These are phyloP conservation scores for Zoanthus solanderi DNA, from an alignment of 92 coral and sea anemone genomes.

Conservation along the genomic window DNA sequence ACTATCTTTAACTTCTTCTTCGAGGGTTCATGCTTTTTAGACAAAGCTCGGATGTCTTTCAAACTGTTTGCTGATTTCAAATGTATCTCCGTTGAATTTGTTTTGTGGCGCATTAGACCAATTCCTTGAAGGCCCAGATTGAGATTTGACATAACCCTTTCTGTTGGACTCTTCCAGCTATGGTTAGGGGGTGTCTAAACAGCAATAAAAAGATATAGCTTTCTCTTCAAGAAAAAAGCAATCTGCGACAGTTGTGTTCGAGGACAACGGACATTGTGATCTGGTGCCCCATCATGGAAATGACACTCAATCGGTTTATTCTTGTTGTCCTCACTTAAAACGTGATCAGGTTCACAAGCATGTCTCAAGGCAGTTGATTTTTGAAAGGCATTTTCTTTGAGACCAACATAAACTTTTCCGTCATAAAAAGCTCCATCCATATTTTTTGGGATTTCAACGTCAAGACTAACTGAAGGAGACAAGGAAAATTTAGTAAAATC, in stretches of 20 bases:
- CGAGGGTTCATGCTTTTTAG: neutral
- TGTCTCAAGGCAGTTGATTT: conserved; percentile 59
- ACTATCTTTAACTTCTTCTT: no score
- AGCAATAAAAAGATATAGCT: neutral
- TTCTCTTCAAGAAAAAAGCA: conserved; percentile 18
- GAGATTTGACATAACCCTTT: conserved; percentile 35
- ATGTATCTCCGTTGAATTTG: conserved; percentile 10
- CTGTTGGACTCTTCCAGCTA: conserved; percentile 33
- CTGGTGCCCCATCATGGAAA: conserved; percentile 38
- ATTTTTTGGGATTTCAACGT: conserved; percentile 52
- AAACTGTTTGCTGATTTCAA: neutral
- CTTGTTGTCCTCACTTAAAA: neutral
- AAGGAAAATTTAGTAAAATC: neutral
- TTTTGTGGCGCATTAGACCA: neutral
- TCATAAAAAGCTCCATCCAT: conserved; percentile 62
- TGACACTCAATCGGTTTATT: neutral
- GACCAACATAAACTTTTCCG: conserved; percentile 61
- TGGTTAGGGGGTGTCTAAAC: conserved; percentile 20
- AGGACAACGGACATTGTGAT: conserved; percentile 8
- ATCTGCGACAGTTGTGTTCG: neutral
- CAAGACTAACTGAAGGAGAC: neutral
- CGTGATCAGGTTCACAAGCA: conserved; percentile 41
- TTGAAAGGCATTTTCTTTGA: conserved; percentile 63
- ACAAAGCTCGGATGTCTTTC: neutral
- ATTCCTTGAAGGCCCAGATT: conserved; percentile 20